phyloP scores from a whole-genome alignment of 2,113 vertebrate species.

The Mirounga angustirostris region DNA sequence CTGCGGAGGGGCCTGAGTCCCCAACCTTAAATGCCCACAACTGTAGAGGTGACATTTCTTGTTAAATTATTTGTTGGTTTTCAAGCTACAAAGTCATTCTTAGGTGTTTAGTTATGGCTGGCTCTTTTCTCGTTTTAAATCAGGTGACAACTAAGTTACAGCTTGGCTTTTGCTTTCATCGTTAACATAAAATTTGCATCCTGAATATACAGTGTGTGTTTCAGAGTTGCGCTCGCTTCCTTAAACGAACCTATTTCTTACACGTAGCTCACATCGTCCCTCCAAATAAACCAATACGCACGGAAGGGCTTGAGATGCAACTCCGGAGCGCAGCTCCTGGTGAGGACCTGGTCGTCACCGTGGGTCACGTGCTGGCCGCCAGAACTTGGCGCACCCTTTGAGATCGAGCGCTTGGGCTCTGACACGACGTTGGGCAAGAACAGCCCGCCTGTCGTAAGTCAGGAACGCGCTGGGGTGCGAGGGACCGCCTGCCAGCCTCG shows the following conservation, averaged over 20 bases:
- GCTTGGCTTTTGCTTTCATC: accelerated
- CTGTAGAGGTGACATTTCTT: neutral
- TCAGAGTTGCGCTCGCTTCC: accelerated
- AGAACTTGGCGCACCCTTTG: too few species aligned
- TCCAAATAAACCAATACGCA: accelerated
- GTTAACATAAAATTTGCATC: neutral
- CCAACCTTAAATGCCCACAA: accelerated
- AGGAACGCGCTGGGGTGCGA: accelerated
- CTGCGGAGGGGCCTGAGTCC: accelerated
- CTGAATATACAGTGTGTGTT: accelerated
- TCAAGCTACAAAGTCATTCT: neutral
- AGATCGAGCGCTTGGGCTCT: accelerated
- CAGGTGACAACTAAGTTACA: neutral
- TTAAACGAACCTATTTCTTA: accelerated
- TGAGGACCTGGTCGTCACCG: accelerated
- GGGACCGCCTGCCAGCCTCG: accelerated
- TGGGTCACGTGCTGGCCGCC: neutral
- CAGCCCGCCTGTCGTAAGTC: accelerated
- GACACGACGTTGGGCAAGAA: neutral
- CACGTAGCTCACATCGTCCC: accelerated
- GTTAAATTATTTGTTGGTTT: neutral
- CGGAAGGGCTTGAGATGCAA: accelerated
- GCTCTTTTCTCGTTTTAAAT: neutral
- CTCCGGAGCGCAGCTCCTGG: accelerated
- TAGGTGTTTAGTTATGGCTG: neutral